These are phyloP conservation scores for Micrasema minimum DNA, from an alignment of 1,140 invertebrate species.

Conservation along the genomic window DNA sequence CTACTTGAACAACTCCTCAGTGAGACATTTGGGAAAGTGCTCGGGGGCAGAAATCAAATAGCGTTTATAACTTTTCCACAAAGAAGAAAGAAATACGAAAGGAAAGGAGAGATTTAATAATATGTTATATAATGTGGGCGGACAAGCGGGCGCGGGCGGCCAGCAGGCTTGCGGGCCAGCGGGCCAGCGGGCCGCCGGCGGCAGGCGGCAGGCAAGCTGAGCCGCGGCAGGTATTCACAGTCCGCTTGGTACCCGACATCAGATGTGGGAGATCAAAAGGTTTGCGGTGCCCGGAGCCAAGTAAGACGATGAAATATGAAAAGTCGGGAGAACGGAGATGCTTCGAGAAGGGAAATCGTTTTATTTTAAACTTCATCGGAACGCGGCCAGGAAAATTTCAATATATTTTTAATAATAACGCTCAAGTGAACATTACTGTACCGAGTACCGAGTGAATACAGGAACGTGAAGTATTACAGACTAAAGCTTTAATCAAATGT, in stretches of 20 bases:
- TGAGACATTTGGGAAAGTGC: no score
- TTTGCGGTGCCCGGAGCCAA: background rate
- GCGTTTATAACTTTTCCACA: no score
- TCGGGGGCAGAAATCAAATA: no score
- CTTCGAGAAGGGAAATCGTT: slow-evolving; percentile 4
- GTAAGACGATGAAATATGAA: background rate
- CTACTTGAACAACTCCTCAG: no score
- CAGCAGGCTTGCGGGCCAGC: background rate
- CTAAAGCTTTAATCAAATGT: no score
- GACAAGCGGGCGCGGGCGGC: background rate
- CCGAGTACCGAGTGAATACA: no score
- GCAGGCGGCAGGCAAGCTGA: background rate
- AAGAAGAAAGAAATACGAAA: background rate
- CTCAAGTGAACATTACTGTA: no score
- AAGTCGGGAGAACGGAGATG: background rate
- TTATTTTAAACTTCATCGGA: slow-evolving; percentile 2
- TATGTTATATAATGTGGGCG: background rate
- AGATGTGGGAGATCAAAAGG: slow-evolving; percentile 18
- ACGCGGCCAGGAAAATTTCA: no score
- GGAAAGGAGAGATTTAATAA: slow-evolving; percentile 1
- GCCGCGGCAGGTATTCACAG: background rate
- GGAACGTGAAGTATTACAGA: no score
- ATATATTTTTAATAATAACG: no score
- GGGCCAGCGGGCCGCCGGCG: background rate
- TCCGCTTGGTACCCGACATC: background rate